Conservation (phyloP, 2,113 vertebrate genomes). For the Butorides virescens region DNA sequence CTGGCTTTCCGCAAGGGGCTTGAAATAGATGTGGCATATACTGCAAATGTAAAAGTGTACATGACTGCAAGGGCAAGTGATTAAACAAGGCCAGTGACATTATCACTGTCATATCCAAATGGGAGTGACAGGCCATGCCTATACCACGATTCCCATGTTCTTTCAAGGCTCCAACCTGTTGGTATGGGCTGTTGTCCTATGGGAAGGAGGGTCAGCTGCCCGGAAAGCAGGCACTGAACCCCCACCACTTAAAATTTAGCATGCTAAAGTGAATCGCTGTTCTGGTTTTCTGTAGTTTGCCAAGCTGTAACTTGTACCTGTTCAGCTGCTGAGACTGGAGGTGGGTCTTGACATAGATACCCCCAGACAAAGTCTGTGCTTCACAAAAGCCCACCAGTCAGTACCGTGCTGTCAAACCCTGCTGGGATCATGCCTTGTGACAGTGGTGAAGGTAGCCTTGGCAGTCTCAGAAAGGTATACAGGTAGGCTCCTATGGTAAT, state of each 20-base stretch:
- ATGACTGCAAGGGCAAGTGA: neutral
- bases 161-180: neutral
- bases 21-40: neutral
- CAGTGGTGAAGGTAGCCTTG: neutral
- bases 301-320: neutral
- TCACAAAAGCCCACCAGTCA: neutral
- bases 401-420: neutral
- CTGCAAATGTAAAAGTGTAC: neutral
- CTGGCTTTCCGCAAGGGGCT: neutral
- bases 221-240: neutral
- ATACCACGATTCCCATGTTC: neutral
- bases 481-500: neutral
- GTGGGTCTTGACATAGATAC: neutral
- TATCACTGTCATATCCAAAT: neutral
- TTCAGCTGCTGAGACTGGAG: neutral
- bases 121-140: neutral
- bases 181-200: neutral
- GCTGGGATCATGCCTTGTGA: neutral
- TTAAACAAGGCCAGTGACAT: neutral
- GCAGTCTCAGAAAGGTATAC: neutral
- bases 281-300: neutral
- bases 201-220: neutral
- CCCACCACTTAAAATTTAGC: neutral
- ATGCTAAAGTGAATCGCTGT: neutral
- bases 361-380: neutral